Evolutionary conservation across 2,888 invertebrate genomes (phyloP).

Genomic region (Andrena hattorfiana): DNA sequence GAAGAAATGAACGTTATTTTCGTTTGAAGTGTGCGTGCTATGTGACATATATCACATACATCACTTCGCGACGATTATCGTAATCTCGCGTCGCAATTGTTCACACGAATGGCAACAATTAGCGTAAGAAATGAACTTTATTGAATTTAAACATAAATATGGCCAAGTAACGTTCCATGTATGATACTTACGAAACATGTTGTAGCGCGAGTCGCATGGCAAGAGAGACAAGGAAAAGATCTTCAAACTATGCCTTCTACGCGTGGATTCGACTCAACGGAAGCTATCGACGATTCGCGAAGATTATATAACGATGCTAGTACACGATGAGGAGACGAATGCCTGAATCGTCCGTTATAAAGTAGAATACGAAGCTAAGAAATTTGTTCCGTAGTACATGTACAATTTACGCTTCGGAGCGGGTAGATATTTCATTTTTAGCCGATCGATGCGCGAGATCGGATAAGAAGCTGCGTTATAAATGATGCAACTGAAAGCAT

Average conservation of each 20-base stretch:
- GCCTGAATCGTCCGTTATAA: neutral
- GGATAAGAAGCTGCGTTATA: neutral
- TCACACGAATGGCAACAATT: conserved; percentile 6
- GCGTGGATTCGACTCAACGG: neutral
- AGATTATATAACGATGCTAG: neutral
- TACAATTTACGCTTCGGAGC: neutral
- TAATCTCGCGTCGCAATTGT: neutral
- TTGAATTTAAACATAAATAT: neutral
- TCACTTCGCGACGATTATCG: conserved; percentile 4
- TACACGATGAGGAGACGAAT: conserved; percentile 18
- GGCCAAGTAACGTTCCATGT: neutral
- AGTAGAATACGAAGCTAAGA: neutral
- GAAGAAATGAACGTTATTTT: conserved; percentile 1
- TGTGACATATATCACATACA: conserved; percentile 33
- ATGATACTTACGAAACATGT: neutral
- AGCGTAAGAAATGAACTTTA: neutral
- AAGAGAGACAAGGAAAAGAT: neutral
- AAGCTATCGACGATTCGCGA: neutral
- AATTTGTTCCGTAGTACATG: neutral
- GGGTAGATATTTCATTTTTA: neutral
- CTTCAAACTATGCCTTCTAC: neutral
- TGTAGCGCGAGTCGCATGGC: neutral
- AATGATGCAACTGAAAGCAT: conserved; percentile 30
- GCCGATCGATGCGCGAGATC: neutral
- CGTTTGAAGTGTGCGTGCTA: neutral